Base-by-base conservation (phyloP, 37 sponge, comb jelly and placozoan species). In the Hexactinellida sp. region DNA sequence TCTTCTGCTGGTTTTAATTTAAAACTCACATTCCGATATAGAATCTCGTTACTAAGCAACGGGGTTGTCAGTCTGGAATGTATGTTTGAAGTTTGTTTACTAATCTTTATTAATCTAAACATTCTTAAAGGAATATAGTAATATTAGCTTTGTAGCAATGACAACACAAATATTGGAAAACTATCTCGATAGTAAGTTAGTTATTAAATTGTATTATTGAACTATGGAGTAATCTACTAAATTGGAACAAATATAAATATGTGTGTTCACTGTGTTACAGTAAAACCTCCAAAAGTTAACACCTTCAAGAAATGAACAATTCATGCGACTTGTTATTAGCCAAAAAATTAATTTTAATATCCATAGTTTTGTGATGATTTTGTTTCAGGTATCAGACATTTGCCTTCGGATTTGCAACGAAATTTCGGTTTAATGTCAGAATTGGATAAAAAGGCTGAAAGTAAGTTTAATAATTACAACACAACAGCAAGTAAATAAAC, bases 381-480 rank as follows among this genome's bases (percentile, higher is more conserved):
- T 3, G 3, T 63, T 36, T 21, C 55, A 92, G 92, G 93, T 54
- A 95, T 98, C 24, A 94, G 95, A 54, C 87, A 82, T 54, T 90
- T 98, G 16, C 99, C 99, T 25, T 86, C 88, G 36, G 99, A 98
- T 54, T 54, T 98, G 82, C 93, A 94, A 85, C 88, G 99, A 38
- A 95, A 94, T 51, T 95, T 98, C 82, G 90, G 90, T 5, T 85
- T 95, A 35, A 93, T 98, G 86, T 83, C 88, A 36, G 92, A 91
- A 34, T 88, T 98, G 35, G 99, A 98, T 86, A 90, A 91, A 82
- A 82, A 91, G 30, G 89, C 90, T 9, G 89, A 98, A 84, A 94
- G 91, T 89, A 13, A 88, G 87, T 37, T 37, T 38, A 36, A 36
- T 63, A 21, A 10, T 7, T n/a, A n/a, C n/a, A n/a, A n/a, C n/a